Evolutionary conservation across 2,888 invertebrate species (phyloP), one percentile per base, ranked within the genome.

Genomic region (Leucania comma): DNA sequence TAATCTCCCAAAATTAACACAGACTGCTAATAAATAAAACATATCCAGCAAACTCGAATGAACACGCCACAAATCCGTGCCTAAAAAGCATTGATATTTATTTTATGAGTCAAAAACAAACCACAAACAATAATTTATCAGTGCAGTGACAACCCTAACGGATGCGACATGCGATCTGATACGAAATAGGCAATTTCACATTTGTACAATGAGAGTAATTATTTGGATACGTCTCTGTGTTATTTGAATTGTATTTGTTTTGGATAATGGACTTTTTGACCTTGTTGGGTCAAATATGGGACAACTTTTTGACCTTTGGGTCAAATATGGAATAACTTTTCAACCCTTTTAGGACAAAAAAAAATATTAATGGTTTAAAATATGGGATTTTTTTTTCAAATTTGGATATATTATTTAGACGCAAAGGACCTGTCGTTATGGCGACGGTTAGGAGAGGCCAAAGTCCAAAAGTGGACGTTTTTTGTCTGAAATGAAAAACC

Each of bases 141-240:
- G 78, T 29, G 69, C 71, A 80, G 54, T 78, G 75, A 74, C 79
- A 75, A 32, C 76, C 69, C 67, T 82, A 79, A 71, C 66, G 65
- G 59, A 71, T 79, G 79, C 56, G 80, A 76, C 79, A 35, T 17
- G 32, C 67, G 71, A 81, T 81, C 81, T 46, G 81, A 81, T 81
- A 79, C 10, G 71, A 68, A 81, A 81, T 79, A 81, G 75, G 82
- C 81, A 79, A 81, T 81, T 81, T 26, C 71, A 72, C 63, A 78
- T 75, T 81, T 72, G 71, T 66, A 75, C 72, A 81, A 79, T 79
- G 75, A 70, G 56, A 51, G 68, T 73, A 71, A 79, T 81, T 81
- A 81, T 81, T 75, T 81, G 68, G 66, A 73, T 72, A 72, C 57
- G 57, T 51, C 54, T 58, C 32, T 53, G 53, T 60, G n/a, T 61